These are phyloP conservation scores for Craterocephalus amniculus DNA, from an alignment of 2,797 vertebrate genomes.

Conservation along the genomic window DNA sequence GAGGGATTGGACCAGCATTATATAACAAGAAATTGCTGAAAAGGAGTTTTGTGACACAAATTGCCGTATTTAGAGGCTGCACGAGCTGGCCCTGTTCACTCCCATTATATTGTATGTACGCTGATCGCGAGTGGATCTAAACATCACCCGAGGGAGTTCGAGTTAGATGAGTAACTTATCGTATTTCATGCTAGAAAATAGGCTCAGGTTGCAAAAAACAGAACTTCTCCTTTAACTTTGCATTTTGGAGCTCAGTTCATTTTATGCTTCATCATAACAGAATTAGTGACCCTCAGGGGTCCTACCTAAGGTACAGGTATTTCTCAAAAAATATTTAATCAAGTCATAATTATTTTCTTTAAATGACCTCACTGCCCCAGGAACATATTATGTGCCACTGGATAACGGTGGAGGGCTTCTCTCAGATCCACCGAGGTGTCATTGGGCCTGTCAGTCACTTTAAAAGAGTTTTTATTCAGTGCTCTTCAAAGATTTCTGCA, in stretches of 20 bases:
- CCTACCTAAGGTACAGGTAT: not conserved
- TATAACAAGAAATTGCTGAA: too few relatives aligned
- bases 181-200: too few relatives aligned
- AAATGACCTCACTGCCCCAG: constrained; percentile 12
- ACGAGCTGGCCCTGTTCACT: too few relatives aligned
- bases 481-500: constrained; percentile 42
- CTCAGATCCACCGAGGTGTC: constrained; percentile 22
- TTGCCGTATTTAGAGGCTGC: too few relatives aligned
- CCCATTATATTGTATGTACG: too few relatives aligned
- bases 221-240: too few relatives aligned
- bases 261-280: not conserved
- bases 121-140: too few relatives aligned
- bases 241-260: not conserved
- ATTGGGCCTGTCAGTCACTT: constrained; percentile 44
- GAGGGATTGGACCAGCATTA: too few relatives aligned
- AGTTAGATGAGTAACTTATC: too few relatives aligned
- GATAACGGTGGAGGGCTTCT: constrained; percentile 33
- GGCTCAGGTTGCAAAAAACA: too few relatives aligned
- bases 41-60: too few relatives aligned
- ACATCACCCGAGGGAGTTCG: too few relatives aligned
- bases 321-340: not conserved
- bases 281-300: not conserved
- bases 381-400: not conserved
- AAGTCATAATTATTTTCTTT: not conserved
- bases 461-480: constrained; percentile 46